Conservation (phyloP, 2,113 vertebrate species). For the Cariama cristata region DNA sequence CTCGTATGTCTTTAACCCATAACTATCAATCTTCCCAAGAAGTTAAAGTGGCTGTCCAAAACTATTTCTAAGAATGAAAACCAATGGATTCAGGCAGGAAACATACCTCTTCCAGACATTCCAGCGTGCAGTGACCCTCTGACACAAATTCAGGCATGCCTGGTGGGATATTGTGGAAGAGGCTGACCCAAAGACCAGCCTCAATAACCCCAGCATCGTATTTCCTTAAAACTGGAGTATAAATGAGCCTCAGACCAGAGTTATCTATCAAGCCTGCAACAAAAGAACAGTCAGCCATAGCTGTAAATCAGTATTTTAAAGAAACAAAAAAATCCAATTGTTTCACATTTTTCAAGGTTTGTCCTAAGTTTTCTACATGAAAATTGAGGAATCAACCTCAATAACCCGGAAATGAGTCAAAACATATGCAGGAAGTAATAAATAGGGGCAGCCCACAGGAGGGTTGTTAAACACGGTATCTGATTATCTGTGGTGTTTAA, state of each 20-base stretch:
- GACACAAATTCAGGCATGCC: slow-evolving; percentile 86
- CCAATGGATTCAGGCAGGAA: background rate
- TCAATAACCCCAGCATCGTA: slow-evolving; percentile 89
- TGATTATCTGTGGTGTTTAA: background rate
- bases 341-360: background rate
- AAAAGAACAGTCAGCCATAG: slow-evolving; percentile 23
- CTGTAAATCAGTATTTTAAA: background rate
- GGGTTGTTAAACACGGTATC: background rate
- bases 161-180: slow-evolving; percentile 89
- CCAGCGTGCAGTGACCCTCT: slow-evolving; percentile 88
- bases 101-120: slow-evolving; percentile 88
- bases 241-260: slow-evolving; percentile 85
- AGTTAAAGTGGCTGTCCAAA: background rate
- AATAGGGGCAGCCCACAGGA: background rate
- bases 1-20: background rate
- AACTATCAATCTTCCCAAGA: background rate
- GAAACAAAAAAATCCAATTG: background rate
- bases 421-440: background rate
- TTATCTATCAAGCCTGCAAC: slow-evolving; percentile 85
- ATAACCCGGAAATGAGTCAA: background rate
- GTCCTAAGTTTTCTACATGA: background rate
- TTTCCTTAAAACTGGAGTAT: slow-evolving; percentile 79
- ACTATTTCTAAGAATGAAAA: background rate
- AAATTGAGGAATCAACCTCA: background rate
- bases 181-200: slow-evolving; percentile 90